Base-by-base conservation (phyloP, 2,113 vertebrate species). In the Microcebus jonahi region DNA sequence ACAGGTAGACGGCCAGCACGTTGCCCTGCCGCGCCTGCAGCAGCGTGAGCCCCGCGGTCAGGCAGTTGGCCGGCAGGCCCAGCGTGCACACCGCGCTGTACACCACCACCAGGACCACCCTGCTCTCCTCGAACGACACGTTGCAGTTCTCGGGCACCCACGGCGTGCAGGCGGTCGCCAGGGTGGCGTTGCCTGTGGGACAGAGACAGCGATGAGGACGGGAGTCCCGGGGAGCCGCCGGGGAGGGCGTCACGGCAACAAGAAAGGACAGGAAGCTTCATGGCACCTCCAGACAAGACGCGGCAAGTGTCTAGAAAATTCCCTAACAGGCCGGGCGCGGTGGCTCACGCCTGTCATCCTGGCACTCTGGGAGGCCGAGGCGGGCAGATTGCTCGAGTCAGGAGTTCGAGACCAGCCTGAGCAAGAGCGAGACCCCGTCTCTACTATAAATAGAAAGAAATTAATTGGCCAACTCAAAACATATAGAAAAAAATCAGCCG, bases 1-100 rank as follows among this genome's bases (percentile, higher is more conserved):
- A 98, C 95, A 99, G 98, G 98, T 99, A 99, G 12, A 99, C 95
- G 0, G 99, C 99, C 88, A 99, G 98, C 80, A 99, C 98, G 8
- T 98, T 99, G 21, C 98, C 98, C 88, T 92, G 98, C 27, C 50
- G 79, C 31, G 98, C 99, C 98, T 99, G 99, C 96, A 97, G 11
- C 61, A 98, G 96, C 0, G 99, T 98, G 68, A 99, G 97, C 93
- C 98, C 48, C 0, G 98, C 94, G 0, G 99, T 99, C 88, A 99
- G 67, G 94, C 98, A 96, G 97, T 99, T 99, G 82, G 99, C 98
- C 0, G 99, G 99, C 34, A 99, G 23, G 1, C 99, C 99, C 27
- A 99, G 94, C 0, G 50, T 8, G 48, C 99, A 98, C 91, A 99
- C 98, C 0, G 14, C 0, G 27, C 99, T 98, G 98, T 99, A 99